Evolutionary conservation across 2,888 invertebrate species (phyloP), one percentile per base, ranked within the genome.

Genomic region (Unio delphinus): DNA sequence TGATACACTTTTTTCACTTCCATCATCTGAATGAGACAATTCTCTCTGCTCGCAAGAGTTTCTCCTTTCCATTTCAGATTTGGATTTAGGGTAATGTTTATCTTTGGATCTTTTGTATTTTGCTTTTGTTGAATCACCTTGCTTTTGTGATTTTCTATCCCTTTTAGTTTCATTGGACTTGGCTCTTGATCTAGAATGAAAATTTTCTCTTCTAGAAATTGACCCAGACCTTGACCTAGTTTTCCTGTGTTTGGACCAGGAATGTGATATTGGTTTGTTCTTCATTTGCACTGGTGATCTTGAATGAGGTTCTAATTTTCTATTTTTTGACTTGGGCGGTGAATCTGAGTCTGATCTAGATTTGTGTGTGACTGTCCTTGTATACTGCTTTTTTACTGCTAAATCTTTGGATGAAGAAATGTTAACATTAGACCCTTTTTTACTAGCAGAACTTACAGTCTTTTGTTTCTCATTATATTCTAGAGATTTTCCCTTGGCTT

Each of bases 1-100:
- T 68, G 72, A 72, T 20, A 70, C 59, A 71, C 70, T 73, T 59
- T 68, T 74, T 23, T 70, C 79, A 73, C 73, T 79, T 15, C 70
- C 73, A 66, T 64, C 65, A 20, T 75, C 66, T 61, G 67, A 70
- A 65, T 23, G 18, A 18, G 45, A 45, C 15, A 45, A 45, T 45
- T 63, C 63, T 57, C 18, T 28, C 20, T 28, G 55, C 20, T 55
- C 57, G 57, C 28, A 20, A 1, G 17, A n/a, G 20, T 20, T 56
- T 55, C 28, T 64, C 57, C 64, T 64, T 18, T 64, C 30, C 64
- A 56, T 64, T 56, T 64, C 57, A n/a, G 28, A 55, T 64, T 61
- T 28, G 63, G 60, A 15, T 45, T n/a, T 30, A 61, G n/a, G 67
- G 65, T 55, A 17, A 68, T 71, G 56, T 71, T 67, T 61, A 64